Conservation (phyloP, 2,113 vertebrate genomes). For the Anguilla rostrata region DNA sequence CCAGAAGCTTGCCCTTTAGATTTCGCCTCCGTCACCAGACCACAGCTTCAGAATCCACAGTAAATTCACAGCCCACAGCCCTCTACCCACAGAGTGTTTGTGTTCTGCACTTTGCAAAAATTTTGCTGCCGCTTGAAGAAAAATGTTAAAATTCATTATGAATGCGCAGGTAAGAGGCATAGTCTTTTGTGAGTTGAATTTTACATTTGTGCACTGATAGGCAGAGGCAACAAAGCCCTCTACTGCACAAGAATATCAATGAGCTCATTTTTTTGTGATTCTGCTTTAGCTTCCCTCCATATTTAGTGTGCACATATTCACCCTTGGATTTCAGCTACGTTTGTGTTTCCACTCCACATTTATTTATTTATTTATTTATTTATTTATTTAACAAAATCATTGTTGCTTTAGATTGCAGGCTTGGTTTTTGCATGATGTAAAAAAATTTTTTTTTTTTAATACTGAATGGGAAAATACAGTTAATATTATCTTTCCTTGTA, state of each 20-base stretch:
- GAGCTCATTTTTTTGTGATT: background rate
- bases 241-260: background rate
- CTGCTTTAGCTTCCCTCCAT: background rate
- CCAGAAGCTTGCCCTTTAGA: conserved; percentile 25
- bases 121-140: background rate
- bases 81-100: background rate
- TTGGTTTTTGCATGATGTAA: background rate
- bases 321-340: background rate
- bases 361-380: too few relatives aligned
- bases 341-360: too few relatives aligned
- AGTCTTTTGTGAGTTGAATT: background rate
- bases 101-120: background rate
- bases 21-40: conserved; percentile 32
- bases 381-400: background rate
- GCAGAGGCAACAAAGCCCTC: background rate
- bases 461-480: background rate
- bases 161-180: background rate
- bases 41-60: conserved; percentile 26
- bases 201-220: background rate
- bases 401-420: background rate
- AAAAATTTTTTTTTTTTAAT: background rate
- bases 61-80: background rate
- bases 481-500: background rate
- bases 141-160: background rate
- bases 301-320: background rate